Base-by-base conservation (phyloP, 2,797 vertebrate species). In the Sphaeramia orbicularis region DNA sequence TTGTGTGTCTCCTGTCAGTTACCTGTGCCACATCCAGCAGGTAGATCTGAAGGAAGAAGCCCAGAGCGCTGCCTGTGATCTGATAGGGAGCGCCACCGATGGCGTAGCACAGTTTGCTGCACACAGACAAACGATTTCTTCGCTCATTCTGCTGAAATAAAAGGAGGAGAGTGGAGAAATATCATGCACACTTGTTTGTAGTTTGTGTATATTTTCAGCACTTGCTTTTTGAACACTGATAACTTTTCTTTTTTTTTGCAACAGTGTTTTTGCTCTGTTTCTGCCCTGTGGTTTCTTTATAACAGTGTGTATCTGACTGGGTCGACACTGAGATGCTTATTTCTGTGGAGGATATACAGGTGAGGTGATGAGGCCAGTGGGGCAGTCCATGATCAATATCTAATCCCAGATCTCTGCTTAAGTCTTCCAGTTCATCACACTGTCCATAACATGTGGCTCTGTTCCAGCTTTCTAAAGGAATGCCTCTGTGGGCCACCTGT, bases 41-140 rank as follows among this genome's bases (percentile, higher is more conserved):
- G 93, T 95, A 99, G 86, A 99, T 97, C 91, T 98, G 97, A 21
- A 99, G 94, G 80, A 99, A 99, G 88, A 99, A 97, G 61, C 97
- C 97, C 84, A 99, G 89, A 1, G 94, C 95, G 7, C 94, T 96
- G 81, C 96, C 96, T 0, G 97, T 99, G 86, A 97, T 95, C 93
- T 98, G 97, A 87, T 99, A 98, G 0, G 97, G 97, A 7, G 96
- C 96, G 0, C 97, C 97, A 0, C 97, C 97, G 48, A 97, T 86
- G 16, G 96, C 97, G 43, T 95, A 99, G 87, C 96, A 98, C 48
- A 98, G 57, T 80, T 99, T 98, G 77, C 61, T 97, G 86, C 93
- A 94, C 44, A 97, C 76, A 3, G 95, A 95, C 70, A 97, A 91
- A 50, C 79, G 84, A 16, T 76, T 83, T 56, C 85, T 91, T 68